Evolutionary conservation across 1,140 invertebrate species (phyloP).

Genomic region (Calycopis cecrops): DNA sequence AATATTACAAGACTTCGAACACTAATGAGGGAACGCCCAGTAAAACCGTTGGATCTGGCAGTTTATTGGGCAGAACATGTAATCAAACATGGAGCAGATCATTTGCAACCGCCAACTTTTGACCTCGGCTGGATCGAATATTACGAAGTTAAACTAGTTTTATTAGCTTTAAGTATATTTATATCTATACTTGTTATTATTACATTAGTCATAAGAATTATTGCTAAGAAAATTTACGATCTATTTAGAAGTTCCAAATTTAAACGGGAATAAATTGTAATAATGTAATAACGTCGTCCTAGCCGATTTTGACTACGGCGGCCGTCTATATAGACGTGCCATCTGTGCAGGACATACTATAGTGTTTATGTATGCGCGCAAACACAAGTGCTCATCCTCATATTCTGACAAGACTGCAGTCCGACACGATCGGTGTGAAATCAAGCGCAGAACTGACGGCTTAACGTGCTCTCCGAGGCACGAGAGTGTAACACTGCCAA

Average conservation of each 20-base stretch:
- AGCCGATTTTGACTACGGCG: too few relatives aligned
- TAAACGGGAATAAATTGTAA: not conserved
- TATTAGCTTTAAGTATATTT: conserved; percentile 19
- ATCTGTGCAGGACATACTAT: too few relatives aligned
- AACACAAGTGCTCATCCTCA: too few relatives aligned
- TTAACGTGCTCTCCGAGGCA: too few relatives aligned
- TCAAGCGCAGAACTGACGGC: too few relatives aligned
- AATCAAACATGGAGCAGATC: conserved; percentile 65
- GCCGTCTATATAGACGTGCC: too few relatives aligned
- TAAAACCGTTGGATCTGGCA: conserved; percentile 48
- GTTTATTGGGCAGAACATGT: conserved; percentile 77
- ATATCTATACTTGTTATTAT: conserved; percentile 17
- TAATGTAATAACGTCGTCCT: not conserved
- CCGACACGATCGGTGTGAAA: too few relatives aligned
- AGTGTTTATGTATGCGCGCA: too few relatives aligned
- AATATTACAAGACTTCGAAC: conserved; percentile 28
- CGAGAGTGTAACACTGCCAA: too few relatives aligned
- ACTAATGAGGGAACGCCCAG: conserved; percentile 27
- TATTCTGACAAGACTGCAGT: too few relatives aligned
- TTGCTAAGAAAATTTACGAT: not conserved
- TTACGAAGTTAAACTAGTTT: conserved; percentile 33
- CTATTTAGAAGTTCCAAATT: conserved; percentile 1
- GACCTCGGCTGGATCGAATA: conserved; percentile 36
- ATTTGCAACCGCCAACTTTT: conserved; percentile 49
- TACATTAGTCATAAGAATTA: conserved; percentile 1